Percentiles rank a stretch among this genome's conserved stretches.
These are phyloP conservation scores for Carcina quercana DNA, from an alignment of 2,888 invertebrate species.

Conservation along the genomic window DNA sequence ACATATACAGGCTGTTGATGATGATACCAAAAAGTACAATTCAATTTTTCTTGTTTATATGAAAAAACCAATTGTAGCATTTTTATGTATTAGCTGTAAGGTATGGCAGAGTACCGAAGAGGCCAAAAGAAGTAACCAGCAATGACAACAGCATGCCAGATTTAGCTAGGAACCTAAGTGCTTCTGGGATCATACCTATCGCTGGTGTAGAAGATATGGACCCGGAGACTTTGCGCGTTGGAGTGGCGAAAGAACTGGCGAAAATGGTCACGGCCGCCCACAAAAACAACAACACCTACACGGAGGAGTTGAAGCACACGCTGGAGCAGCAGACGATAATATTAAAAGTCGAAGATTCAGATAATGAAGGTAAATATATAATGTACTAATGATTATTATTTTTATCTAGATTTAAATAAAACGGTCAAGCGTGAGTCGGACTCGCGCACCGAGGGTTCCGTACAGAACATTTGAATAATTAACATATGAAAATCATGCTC, in stretches of 20 bases:
- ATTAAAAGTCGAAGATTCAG: constrained; percentile 31
- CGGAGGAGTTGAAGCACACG: constrained; percentile 83
- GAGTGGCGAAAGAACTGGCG: constrained; percentile 42
- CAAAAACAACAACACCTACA: constrained; percentile 90
- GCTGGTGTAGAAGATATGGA: constrained; percentile 26
- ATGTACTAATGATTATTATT: too few relatives aligned
- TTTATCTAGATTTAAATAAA: too few relatives aligned
- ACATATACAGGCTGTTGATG: too few relatives aligned
- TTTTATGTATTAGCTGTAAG: constrained; percentile 95
- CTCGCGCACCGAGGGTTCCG: too few relatives aligned
- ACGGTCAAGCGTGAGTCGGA: too few relatives aligned
- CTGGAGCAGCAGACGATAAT: constrained; percentile 28
- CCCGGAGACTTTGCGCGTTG: constrained; percentile 22
- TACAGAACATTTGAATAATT: too few relatives aligned
- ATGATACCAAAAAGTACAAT: too few relatives aligned
- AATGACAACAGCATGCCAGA: constrained; percentile 37
- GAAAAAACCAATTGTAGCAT: too few relatives aligned
- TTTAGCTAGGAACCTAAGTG: constrained; percentile 22
- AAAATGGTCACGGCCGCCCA: constrained; percentile 80
- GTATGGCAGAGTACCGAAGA: constrained; percentile 97
- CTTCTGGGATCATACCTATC: constrained; percentile 10
- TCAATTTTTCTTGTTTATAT: too few relatives aligned
- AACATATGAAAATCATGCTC: too few relatives aligned
- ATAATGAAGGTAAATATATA: constrained; percentile 27
- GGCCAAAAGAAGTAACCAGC: constrained; percentile 80